Evolutionary conservation across 2,888 invertebrate genomes (phyloP).

Genomic region (Sinopyrophorus schimmeli): DNA sequence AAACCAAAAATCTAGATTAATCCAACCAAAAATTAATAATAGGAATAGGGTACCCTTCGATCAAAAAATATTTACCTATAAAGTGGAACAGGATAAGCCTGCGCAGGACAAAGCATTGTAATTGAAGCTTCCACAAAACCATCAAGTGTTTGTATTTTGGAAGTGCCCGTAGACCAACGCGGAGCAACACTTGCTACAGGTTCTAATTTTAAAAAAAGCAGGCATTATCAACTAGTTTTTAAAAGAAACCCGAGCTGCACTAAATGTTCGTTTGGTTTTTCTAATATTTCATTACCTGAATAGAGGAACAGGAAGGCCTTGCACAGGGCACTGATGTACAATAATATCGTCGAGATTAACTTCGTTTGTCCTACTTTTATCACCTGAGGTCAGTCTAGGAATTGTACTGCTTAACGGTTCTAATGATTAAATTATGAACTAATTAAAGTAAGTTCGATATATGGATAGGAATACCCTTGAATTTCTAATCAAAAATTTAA

Average conservation of each 20-base stretch:
- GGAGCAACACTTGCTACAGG: slow-evolving; percentile 61
- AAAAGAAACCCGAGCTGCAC: no score
- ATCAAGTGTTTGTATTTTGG: slow-evolving; percentile 41
- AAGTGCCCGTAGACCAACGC: slow-evolving; percentile 51
- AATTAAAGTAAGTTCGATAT: no score
- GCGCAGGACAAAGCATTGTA: slow-evolving; percentile 72
- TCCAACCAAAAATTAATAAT: slow-evolving; percentile 3
- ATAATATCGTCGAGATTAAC: slow-evolving; percentile 50
- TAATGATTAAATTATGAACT: slow-evolving; percentile 40
- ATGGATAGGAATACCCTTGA: slow-evolving; percentile 6
- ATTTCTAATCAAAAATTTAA: slow-evolving; percentile 2
- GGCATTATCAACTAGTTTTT: no score
- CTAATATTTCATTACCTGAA: slow-evolving; percentile 65
- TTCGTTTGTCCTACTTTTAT: slow-evolving; percentile 42
- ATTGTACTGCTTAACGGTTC: slow-evolving; percentile 61
- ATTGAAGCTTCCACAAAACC: slow-evolving; percentile 50
- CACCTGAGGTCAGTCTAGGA: slow-evolving; percentile 55
- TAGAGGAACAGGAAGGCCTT: slow-evolving; percentile 67
- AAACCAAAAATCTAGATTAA: slow-evolving; percentile 34
- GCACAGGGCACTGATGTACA: slow-evolving; percentile 72
- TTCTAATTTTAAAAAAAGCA: no score
- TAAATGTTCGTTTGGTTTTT: background rate
- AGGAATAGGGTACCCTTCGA: slow-evolving; percentile 19
- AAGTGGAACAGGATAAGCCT: slow-evolving; percentile 67
- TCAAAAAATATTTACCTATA: slow-evolving; percentile 57